A percentile compares a stretch with the other conserved stretches of the same genome.
phyloP scores from a whole-genome alignment of 2,797 vertebrate genomes.

The Pogoniulus pusillus region DNA sequence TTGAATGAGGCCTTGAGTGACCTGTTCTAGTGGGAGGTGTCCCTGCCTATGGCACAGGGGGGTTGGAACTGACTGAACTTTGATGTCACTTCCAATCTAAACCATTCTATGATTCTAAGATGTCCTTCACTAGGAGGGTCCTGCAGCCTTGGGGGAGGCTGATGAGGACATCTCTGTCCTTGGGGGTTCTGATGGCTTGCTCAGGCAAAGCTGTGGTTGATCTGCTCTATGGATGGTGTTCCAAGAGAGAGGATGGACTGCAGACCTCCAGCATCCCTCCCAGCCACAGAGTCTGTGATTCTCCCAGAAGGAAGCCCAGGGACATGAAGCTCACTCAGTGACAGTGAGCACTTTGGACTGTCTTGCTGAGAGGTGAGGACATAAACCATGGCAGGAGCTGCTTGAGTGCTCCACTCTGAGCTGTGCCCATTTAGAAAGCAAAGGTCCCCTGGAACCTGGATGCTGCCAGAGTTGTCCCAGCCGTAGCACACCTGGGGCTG shows the following conservation, averaged over 20 bases:
- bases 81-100: too few relatives aligned
- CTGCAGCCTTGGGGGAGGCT: neutral
- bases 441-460: neutral
- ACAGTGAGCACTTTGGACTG: neutral
- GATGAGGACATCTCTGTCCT: neutral
- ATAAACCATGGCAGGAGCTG: neutral
- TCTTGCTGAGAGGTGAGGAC: neutral
- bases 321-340: neutral
- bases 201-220: neutral
- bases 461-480: neutral
- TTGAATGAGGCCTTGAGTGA: too few relatives aligned
- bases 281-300: neutral
- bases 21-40: too few relatives aligned
- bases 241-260: neutral
- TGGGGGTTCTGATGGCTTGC: neutral
- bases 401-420: neutral
- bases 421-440: neutral
- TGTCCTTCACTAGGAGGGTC: neutral
- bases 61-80: too few relatives aligned
- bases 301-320: neutral
- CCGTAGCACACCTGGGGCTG: neutral
- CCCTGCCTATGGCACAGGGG: too few relatives aligned
- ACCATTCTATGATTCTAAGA: too few relatives aligned
- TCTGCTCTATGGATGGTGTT: neutral
- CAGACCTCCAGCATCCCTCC: neutral